Conservation (phyloP, 1,140 invertebrate species). For the Scylla paramamosain region DNA sequence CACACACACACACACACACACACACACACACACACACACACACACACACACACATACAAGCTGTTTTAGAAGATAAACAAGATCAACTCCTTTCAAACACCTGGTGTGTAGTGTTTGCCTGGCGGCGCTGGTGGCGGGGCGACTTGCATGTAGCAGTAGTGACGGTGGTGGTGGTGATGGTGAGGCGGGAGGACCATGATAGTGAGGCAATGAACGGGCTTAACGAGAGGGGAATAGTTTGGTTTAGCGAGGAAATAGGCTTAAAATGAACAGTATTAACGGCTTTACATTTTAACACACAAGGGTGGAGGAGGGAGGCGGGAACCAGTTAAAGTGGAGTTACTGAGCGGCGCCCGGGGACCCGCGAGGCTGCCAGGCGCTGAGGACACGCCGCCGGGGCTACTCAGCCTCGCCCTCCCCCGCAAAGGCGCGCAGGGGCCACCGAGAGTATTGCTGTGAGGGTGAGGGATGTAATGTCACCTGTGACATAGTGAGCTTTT, state of each 20-base stretch:
- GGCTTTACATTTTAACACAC: background rate
- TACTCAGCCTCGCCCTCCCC: background rate
- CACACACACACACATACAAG: too few species aligned
- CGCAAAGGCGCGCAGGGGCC: background rate
- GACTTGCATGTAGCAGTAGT: too few species aligned
- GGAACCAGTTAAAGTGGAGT: background rate
- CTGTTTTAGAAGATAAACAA: too few species aligned
- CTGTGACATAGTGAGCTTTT: too few species aligned
- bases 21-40: too few species aligned
- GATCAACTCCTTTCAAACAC: too few species aligned
- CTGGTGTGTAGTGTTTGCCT: too few species aligned
- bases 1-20: too few species aligned
- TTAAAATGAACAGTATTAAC: background rate
- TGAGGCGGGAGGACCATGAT: background rate
- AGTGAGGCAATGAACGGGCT: background rate
- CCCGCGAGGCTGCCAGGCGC: background rate
- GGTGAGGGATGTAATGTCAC: too few species aligned
- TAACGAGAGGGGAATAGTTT: background rate
- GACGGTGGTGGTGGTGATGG: background rate
- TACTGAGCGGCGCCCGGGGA: background rate
- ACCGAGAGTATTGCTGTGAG: background rate
- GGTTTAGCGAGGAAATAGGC: slow-evolving; percentile 1
- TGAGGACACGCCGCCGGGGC: background rate
- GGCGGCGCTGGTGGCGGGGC: too few species aligned
- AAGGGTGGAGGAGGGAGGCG: background rate